These are phyloP conservation scores for Monoplex corrugatus DNA, from an alignment of 2,888 invertebrate genomes.

Conservation along the genomic window DNA sequence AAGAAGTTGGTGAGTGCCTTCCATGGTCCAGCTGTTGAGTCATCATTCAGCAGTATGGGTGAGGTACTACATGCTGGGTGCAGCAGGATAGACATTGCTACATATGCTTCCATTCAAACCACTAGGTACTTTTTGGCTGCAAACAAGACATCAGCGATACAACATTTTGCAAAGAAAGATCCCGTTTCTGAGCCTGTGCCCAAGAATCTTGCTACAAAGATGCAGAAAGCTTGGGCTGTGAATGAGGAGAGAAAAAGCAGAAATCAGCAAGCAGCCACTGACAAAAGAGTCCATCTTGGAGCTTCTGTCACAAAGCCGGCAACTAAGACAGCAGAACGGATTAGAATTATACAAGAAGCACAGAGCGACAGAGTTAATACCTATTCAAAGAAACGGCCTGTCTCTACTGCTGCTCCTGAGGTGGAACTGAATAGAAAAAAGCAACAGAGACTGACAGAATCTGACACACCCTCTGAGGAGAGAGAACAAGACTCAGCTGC, in stretches of 20 bases:
- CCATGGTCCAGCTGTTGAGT: background rate
- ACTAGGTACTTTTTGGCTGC: background rate
- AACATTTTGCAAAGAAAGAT: background rate
- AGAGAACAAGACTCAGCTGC: too few relatives aligned
- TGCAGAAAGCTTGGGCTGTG: background rate
- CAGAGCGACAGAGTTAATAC: background rate
- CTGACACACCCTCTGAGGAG: too few relatives aligned
- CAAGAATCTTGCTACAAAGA: background rate
- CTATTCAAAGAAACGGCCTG: too few relatives aligned
- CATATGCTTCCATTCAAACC: background rate
- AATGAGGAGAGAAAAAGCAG: background rate
- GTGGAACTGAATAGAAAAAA: too few relatives aligned
- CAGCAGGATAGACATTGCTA: background rate
- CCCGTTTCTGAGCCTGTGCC: background rate
- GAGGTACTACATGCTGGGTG: background rate
- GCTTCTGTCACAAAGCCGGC: background rate
- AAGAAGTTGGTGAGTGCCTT: slow-evolving; percentile 5
- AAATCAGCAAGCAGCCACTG: background rate
- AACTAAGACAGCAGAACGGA: background rate
- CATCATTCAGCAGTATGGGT: background rate
- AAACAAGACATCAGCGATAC: background rate
- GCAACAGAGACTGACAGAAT: too few relatives aligned
- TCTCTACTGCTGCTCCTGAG: too few relatives aligned
- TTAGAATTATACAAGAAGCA: background rate
- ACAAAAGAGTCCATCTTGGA: background rate